These are phyloP conservation scores for Zophobas atratus DNA, from an alignment of 1,140 invertebrate species.

Conservation along the genomic window DNA sequence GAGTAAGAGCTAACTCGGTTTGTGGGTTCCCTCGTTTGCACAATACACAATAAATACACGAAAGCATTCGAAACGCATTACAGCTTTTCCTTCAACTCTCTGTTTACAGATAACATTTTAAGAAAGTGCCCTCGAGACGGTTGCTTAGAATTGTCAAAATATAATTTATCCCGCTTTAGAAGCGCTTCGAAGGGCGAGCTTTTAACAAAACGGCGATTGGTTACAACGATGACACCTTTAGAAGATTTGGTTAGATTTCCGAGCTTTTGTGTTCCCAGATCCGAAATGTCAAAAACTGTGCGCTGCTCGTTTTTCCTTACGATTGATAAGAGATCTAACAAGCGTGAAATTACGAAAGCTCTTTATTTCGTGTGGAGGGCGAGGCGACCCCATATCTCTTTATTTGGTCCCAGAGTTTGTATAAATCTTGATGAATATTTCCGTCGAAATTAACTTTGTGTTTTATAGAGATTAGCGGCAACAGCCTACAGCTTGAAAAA, in stretches of 20 bases:
- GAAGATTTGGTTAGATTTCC: neutral
- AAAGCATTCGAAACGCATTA: neutral
- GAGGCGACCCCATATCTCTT: neutral
- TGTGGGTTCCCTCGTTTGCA: too few species aligned
- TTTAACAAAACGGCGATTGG: conserved; percentile 2
- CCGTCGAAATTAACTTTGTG: conserved; percentile 24
- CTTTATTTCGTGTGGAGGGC: neutral
- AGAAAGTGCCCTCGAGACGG: conserved; percentile 2
- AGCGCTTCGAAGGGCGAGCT: neutral
- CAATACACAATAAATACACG: too few species aligned
- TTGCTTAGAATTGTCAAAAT: conserved; percentile 3
- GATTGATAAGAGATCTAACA: neutral
- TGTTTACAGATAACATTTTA: neutral
- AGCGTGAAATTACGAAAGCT: neutral
- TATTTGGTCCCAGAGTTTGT: conserved; percentile 5
- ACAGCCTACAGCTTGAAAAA: conserved; percentile 6
- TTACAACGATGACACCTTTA: conserved; percentile 3
- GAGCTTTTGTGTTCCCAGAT: neutral
- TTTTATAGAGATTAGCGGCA: conserved; percentile 16
- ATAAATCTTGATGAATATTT: conserved; percentile 6
- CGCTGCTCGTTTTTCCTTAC: neutral
- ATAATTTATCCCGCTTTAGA: neutral
- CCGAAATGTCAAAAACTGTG: neutral
- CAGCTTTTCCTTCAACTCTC: neutral
- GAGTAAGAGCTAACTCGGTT: too few species aligned